Percentiles rank a stretch among this genome's conserved stretches.
These are phyloP conservation scores for Subacronicta megacephala DNA, from an alignment of 2,888 invertebrate species.

Conservation along the genomic window DNA sequence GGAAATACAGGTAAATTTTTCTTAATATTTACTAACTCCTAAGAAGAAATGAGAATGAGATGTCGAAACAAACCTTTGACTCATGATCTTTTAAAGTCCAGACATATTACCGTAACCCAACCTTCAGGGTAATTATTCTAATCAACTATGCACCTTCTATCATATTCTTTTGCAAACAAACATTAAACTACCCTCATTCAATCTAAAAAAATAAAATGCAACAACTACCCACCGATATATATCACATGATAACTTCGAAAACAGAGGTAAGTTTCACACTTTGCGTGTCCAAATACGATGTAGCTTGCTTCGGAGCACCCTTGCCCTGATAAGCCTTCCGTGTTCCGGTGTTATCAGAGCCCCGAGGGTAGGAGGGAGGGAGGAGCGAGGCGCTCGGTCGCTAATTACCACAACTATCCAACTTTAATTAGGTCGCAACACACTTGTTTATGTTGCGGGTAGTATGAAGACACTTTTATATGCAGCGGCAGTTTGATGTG, in stretches of 20 bases:
- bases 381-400: constrained; percentile 33
- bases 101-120: too few species aligned
- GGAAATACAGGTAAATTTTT: too few species aligned
- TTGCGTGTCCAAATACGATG: constrained; percentile 60
- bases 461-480: constrained; percentile 43
- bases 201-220: constrained; percentile 18
- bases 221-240: constrained; percentile 27
- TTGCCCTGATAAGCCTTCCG: constrained; percentile 63
- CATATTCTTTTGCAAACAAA: constrained; percentile 4
- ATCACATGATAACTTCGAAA: constrained; percentile 45
- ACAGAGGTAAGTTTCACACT: constrained; percentile 53
- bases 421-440: constrained; percentile 70
- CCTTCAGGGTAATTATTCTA: too few species aligned
- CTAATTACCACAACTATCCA: constrained; percentile 72
- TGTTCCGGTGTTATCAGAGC: constrained; percentile 63
- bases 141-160: too few species aligned
- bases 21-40: too few species aligned
- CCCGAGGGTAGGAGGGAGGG: constrained; percentile 32
- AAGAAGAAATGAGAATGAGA: too few species aligned
- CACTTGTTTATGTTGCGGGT: constrained; percentile 52
- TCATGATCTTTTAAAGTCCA: too few species aligned
- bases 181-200: constrained; percentile 8
- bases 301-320: constrained; percentile 53
- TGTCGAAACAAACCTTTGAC: too few species aligned
- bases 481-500: constrained; percentile 45